These are phyloP conservation scores for Pagrus major DNA, from an alignment of 2,113 vertebrate genomes.

Conservation along the genomic window DNA sequence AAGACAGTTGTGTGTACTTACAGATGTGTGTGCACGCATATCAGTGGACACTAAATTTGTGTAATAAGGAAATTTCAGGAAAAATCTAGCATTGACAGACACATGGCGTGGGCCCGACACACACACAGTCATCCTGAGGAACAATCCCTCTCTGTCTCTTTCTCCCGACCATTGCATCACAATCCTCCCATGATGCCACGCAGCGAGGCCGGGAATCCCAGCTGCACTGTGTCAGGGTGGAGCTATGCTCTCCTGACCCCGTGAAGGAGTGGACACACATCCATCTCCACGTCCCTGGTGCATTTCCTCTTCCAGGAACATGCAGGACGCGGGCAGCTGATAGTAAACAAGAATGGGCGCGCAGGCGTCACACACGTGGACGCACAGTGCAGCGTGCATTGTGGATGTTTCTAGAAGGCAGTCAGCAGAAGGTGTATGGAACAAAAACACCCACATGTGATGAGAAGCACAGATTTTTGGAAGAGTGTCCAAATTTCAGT, in stretches of 20 bases:
- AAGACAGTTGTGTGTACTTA: slow-evolving; percentile 10
- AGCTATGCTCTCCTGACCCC: slow-evolving; percentile 51
- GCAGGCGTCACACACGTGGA: slow-evolving; percentile 13
- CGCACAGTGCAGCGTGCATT: neutral
- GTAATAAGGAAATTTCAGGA: slow-evolving; percentile 11
- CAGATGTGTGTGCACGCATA: neutral
- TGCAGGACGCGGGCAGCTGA: slow-evolving; percentile 6
- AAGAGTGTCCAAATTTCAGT: slow-evolving; percentile 10
- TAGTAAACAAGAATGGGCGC: slow-evolving; percentile 56
- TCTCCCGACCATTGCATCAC: slow-evolving; percentile 25
- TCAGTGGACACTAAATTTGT: neutral
- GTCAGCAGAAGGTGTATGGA: slow-evolving; percentile 43
- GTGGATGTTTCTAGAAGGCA: slow-evolving; percentile 4
- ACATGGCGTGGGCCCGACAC: slow-evolving; percentile 23
- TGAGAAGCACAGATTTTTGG: slow-evolving; percentile 55
- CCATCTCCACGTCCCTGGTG: slow-evolving; percentile 44
- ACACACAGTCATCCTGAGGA: slow-evolving; percentile 41
- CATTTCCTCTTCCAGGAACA: slow-evolving; percentile 64
- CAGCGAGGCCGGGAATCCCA: slow-evolving; percentile 56
- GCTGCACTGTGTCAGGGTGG: slow-evolving; percentile 60
- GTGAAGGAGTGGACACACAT: slow-evolving; percentile 58
- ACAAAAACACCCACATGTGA: slow-evolving; percentile 57
- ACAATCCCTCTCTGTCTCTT: slow-evolving; percentile 74
- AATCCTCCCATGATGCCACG: slow-evolving; percentile 27
- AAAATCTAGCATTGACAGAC: slow-evolving; percentile 18